Percentiles rank a stretch among this genome's conserved stretches.
Conservation (phyloP, 2,113 vertebrate genomes). For the Nicator chloris region DNA sequence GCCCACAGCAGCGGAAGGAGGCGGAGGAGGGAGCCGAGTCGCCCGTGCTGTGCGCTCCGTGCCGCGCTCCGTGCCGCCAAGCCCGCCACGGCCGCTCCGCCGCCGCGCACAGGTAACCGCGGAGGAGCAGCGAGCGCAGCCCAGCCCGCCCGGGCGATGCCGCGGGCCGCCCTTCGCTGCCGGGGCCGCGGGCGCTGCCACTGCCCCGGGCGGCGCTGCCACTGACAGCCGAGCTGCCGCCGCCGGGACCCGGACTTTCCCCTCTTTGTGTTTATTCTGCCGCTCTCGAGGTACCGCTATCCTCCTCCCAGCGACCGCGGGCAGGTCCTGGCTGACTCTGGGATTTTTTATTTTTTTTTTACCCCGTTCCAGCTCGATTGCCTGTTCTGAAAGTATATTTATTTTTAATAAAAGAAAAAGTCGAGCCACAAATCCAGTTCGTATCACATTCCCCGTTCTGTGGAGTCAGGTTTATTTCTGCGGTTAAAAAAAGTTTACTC, state of each 20-base stretch:
- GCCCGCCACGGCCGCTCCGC: background rate
- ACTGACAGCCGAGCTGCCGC: background rate
- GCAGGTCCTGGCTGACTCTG: background rate
- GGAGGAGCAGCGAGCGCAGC: background rate
- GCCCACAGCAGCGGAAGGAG: background rate
- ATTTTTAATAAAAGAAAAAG: slow-evolving; percentile 13
- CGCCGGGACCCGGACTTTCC: background rate
- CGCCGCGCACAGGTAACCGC: slow-evolving; percentile 6
- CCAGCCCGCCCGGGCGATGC: background rate
- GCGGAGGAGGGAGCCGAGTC: background rate
- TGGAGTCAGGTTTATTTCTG: background rate
- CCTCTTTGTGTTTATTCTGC: background rate
- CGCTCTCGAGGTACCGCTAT: background rate
- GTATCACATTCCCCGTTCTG: background rate
- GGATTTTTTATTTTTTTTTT: background rate
- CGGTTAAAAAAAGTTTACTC: slow-evolving; percentile 21
- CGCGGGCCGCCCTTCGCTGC: background rate
- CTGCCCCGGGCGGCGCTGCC: background rate
- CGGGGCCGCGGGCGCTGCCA: background rate
- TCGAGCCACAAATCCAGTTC: background rate
- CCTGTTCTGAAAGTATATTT: background rate
- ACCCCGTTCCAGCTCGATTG: background rate
- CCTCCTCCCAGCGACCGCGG: background rate
- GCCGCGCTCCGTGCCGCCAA: background rate
- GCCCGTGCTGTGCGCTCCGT: background rate